Percentiles rank a stretch among this genome's conserved stretches.
Evolutionary conservation across 2,797 vertebrate genomes (phyloP).

Genomic region (Aulostomus chinensis): DNA sequence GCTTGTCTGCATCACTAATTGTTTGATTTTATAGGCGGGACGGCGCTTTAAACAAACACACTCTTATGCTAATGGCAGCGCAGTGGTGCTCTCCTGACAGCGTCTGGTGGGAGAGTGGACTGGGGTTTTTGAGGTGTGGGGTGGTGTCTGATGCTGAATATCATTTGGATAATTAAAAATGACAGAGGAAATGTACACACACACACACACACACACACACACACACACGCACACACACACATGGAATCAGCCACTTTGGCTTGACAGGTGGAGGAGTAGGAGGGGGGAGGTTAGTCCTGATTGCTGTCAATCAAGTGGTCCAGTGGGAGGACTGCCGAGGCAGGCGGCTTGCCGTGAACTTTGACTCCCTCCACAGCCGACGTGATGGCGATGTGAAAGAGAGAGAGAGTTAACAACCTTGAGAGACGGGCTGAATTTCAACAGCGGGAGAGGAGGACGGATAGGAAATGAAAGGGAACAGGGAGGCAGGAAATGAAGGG

Average conservation of each 20-base stretch:
- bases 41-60: conserved; percentile 95
- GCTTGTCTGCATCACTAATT: conserved; percentile 98
- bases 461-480: too few species aligned
- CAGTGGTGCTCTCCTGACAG: conserved; percentile 84
- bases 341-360: conserved; percentile 88
- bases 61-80: conserved; percentile 91
- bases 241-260: conserved; percentile 25
- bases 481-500: background rate
- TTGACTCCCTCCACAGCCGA: conserved; percentile 80
- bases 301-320: conserved; percentile 98
- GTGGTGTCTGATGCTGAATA: conserved; percentile 82
- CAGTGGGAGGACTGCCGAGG: conserved; percentile 88
- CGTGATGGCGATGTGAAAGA: conserved; percentile 84
- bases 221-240: conserved; percentile 6
- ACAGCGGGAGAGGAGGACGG: conserved; percentile 63
- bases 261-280: conserved; percentile 43
- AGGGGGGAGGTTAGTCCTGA: conserved; percentile 79
- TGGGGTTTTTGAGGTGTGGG: background rate
- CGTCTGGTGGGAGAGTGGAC: conserved; percentile 70
- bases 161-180: conserved; percentile 99
- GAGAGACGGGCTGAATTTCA: conserved; percentile 95
- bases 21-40: conserved; percentile 95
- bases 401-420: conserved; percentile 91
- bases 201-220: conserved; percentile 21
- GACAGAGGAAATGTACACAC: conserved; percentile 89